Evolutionary conservation across 2,113 vertebrate genomes (phyloP), one percentile per base, ranked within the genome.

Genomic region (Microtus pennsylvanicus): DNA sequence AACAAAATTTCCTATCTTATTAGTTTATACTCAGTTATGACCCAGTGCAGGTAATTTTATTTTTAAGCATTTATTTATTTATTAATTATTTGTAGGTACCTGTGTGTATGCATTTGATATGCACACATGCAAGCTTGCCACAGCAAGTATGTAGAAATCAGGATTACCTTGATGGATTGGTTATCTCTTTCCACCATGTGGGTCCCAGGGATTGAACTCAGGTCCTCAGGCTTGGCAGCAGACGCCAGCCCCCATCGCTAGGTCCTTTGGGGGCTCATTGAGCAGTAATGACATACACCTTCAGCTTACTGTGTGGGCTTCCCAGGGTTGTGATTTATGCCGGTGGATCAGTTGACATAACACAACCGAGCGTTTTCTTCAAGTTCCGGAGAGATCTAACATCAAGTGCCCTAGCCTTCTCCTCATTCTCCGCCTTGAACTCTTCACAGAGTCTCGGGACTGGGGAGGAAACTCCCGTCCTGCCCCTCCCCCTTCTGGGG

Each of bases 361-460:
- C 69, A 74, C 35, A 74, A 21, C 35, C 30, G 50, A 74, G 24
- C 7, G 5, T 74, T 55, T 58, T 4, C 87, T 58, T 38, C 69
- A 12, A 3, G 21, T 55, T 74, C n/a, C 30, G 24, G 24, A 42
- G 50, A 38, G 50, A 7, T 47, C 35, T 87, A 55, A 16, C 55
- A 61, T 63, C 14, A 83, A 17, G n/a, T 83, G 26, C n/a, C 58
- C 38, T 10, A 30, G 7, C 26, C 8, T 26, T 4, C 3, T 12
- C 22, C 13, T 38, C 7, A 16, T 55, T 3, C 52, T 33, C 22
- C 2, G 0, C 3, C 13, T 4, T 2, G 10, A 17, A 63, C 26
- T 65, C 38, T 9, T 85, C 24, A 30, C 1, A 28, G 22, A 30
- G 72, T 75, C 72, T 75, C 38, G 0, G 0, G 45, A 30, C 30